phyloP scores from a whole-genome alignment of 2,797 vertebrate genomes.

The Danionella dracula region DNA sequence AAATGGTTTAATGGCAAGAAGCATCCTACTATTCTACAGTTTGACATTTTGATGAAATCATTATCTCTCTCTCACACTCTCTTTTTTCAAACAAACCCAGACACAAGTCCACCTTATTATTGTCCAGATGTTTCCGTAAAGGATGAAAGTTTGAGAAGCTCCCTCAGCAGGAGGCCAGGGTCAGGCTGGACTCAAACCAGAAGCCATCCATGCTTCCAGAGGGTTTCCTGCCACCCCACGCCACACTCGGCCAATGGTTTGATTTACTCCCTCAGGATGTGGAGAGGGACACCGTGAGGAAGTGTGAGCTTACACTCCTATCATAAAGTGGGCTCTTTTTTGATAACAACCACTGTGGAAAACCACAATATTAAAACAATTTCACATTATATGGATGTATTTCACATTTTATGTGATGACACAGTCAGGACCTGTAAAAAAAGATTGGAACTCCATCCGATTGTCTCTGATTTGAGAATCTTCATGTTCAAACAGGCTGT shows the following conservation, averaged over 20 bases:
- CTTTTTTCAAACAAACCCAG: not conserved
- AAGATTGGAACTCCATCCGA: no score
- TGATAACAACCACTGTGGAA: slow-evolving; percentile 51
- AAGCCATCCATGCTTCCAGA: slow-evolving; percentile 51
- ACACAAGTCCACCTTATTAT: slow-evolving; percentile 47
- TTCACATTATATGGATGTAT: slow-evolving; percentile 8
- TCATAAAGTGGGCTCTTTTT: slow-evolving; percentile 43
- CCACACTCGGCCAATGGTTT: slow-evolving; percentile 48
- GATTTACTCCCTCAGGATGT: slow-evolving; percentile 65
- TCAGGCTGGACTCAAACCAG: slow-evolving; percentile 55
- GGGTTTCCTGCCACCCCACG: slow-evolving; percentile 45
- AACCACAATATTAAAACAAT: slow-evolving; percentile 25
- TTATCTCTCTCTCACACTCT: not conserved
- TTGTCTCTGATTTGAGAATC: no score
- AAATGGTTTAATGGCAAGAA: no score
- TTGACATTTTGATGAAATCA: no score
- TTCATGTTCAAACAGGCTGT: no score
- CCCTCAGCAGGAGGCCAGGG: slow-evolving; percentile 18
- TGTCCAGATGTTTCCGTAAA: slow-evolving; percentile 76
- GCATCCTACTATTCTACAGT: no score
- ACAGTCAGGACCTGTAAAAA: no score
- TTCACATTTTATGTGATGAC: no score
- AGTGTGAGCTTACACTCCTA: slow-evolving; percentile 45
- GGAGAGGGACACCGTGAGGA: slow-evolving; percentile 51
- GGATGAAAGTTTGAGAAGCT: slow-evolving; percentile 63